Evolutionary conservation across 2,888 invertebrate genomes (phyloP).

Genomic region (Thyatira batis): DNA sequence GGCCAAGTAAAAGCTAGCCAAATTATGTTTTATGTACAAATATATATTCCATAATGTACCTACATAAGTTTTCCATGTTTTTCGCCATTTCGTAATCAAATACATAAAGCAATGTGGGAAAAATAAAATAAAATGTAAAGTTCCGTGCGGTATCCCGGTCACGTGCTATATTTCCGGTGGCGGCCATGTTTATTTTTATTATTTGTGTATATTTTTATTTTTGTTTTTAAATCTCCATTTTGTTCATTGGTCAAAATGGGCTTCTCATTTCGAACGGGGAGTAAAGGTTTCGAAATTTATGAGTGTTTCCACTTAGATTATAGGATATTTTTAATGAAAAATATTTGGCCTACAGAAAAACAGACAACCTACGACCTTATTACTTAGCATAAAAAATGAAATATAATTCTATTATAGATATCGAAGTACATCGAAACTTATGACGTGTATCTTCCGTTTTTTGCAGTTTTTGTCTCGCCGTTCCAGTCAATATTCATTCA

Average conservation of each 20-base stretch:
- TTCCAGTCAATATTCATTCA: no score
- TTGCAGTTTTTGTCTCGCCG: no score
- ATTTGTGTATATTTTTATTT: not conserved
- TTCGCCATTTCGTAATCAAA: not conserved
- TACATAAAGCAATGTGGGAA: not conserved
- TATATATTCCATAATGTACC: not conserved
- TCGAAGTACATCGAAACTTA: no score
- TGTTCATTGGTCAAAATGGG: not conserved
- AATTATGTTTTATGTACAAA: not conserved
- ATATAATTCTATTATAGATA: no score
- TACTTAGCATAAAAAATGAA: no score
- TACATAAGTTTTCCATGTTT: no score
- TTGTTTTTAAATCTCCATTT: not conserved
- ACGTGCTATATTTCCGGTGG: constrained; percentile 2
- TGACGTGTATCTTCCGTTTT: no score
- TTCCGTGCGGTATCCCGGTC: constrained; percentile 3
- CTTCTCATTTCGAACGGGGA: not conserved
- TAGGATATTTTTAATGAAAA: no score
- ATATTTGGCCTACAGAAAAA: no score
- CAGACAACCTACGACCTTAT: no score
- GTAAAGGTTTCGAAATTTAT: not conserved
- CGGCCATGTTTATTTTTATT: not conserved
- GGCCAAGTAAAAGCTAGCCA: not conserved
- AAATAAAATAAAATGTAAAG: not conserved
- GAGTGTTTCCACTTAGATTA: not conserved